phyloP scores from a whole-genome alignment of 2,113 vertebrate genomes.

The Hydrochoerus hydrochaeris region DNA sequence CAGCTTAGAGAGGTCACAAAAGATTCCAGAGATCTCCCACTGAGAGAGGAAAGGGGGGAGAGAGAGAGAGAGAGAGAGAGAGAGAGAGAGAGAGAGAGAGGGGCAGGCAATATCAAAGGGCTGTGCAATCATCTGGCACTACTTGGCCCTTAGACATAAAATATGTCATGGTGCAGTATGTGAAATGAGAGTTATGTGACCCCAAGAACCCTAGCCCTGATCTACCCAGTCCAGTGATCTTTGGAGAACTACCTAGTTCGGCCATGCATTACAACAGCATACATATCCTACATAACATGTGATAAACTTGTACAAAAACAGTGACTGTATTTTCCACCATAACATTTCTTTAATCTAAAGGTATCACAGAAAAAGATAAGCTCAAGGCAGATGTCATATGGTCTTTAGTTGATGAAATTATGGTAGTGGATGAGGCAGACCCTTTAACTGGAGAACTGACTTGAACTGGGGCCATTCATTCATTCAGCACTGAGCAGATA shows the following conservation, averaged over 20 bases:
- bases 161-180: not conserved
- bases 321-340: not conserved
- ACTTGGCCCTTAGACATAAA: not conserved
- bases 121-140: not conserved
- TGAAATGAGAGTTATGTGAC: not conserved
- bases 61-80: not conserved
- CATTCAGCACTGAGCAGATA: not conserved
- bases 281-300: not conserved
- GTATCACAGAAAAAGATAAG: not conserved
- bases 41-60: not conserved
- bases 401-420: slow-evolving; percentile 43
- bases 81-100: not conserved
- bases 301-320: not conserved
- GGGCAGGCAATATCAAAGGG: not conserved
- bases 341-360: slow-evolving; percentile 30
- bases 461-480: not conserved
- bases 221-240: slow-evolving; percentile 4
- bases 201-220: not conserved
- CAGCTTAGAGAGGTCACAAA: slow-evolving; percentile 62
- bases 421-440: not conserved
- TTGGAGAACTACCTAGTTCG: not conserved
- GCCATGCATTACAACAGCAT: not conserved
- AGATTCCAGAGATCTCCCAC: slow-evolving; percentile 36
- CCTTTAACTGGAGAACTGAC: not conserved
- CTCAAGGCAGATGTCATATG: not conserved